Conservation (phyloP, 2,113 vertebrate genomes). For the Syngnathus floridae region DNA sequence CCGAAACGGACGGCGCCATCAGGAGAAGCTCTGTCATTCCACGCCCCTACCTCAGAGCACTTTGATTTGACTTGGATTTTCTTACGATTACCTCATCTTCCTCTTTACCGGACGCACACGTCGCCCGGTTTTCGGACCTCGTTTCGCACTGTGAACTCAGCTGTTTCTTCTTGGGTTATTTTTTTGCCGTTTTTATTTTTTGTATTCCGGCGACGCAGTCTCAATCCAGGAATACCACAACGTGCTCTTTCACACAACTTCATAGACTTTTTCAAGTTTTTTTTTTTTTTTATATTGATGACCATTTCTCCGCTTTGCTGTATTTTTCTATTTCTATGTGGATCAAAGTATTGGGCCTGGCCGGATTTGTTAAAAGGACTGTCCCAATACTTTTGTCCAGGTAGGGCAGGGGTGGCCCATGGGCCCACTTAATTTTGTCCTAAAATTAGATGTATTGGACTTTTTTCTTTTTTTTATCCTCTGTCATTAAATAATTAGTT, state of each 20-base stretch:
- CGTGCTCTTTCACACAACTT: background rate
- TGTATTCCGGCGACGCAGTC: constrained; percentile 1
- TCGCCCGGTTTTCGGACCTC: background rate
- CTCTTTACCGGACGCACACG: background rate
- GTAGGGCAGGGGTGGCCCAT: background rate
- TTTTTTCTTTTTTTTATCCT: background rate
- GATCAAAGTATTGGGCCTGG: background rate
- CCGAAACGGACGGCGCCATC: background rate
- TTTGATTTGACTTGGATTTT: constrained; percentile 1
- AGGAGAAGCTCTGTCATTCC: constrained; percentile 8
- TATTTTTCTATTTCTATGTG: background rate
- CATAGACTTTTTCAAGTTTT: background rate
- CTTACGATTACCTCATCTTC: constrained; percentile 1
- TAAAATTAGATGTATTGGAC: too few relatives aligned
- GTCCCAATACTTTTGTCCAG: constrained; percentile 3
- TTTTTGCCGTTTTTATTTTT: background rate
- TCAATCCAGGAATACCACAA: background rate
- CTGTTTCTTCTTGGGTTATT: background rate
- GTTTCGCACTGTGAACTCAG: constrained; percentile 10
- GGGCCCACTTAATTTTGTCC: background rate
- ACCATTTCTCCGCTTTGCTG: background rate
- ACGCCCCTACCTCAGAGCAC: constrained; percentile 7
- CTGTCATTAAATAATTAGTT: background rate
- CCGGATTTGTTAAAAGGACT: background rate
- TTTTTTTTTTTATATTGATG: background rate